phyloP scores from a whole-genome alignment of 2,113 vertebrate genomes.

The Microtus richardsoni region DNA sequence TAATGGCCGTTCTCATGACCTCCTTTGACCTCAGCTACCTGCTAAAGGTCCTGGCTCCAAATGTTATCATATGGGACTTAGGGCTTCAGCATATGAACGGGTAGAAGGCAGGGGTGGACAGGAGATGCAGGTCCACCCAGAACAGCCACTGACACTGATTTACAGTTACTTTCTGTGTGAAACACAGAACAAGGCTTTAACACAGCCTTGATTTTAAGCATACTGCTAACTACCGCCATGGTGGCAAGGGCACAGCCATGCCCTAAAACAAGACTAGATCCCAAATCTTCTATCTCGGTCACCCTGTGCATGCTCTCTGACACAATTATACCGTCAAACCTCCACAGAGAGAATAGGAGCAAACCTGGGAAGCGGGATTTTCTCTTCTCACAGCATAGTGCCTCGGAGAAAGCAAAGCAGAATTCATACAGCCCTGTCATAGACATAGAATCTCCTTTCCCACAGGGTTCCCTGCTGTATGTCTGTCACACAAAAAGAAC shows the following conservation, averaged over 20 bases:
- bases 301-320: background rate
- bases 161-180: background rate
- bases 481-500: background rate
- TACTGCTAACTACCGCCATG: background rate
- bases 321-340: background rate
- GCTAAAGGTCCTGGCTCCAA: background rate
- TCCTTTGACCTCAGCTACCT: conserved; percentile 20
- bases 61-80: background rate
- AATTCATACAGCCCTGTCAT: background rate
- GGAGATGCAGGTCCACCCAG: background rate
- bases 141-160: background rate
- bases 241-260: background rate
- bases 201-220: background rate
- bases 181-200: background rate
- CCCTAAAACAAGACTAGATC: background rate
- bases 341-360: background rate
- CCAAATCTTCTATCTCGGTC: background rate
- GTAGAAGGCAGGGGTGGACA: background rate
- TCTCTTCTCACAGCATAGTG: background rate
- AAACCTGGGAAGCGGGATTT: background rate
- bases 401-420: background rate
- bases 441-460: conserved; percentile 14
- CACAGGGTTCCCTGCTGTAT: background rate
- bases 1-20: background rate
- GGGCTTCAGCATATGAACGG: background rate